Evolutionary conservation across 2,797 vertebrate species (phyloP), one percentile per base, ranked within the genome.

Genomic region (Leptatherina wallacei): DNA sequence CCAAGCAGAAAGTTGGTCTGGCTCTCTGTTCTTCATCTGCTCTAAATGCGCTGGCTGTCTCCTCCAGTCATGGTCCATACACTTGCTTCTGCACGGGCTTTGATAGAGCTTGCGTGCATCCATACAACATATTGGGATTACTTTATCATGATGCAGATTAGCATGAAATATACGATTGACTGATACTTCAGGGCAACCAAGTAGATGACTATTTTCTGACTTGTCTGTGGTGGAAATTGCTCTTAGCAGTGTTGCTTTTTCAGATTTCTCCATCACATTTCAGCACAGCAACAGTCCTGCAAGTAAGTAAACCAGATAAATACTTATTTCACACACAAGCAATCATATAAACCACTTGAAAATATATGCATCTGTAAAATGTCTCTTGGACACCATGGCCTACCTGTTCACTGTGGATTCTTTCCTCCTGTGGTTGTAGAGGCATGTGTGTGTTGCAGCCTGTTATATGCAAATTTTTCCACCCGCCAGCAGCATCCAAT

Each of bases 381-480:
- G 6, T n/a, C 1, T 61, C 20, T 24, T 24, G 18, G 52, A 13
- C 10, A 55, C 13, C 13, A 38, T 27, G 22, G 54, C 75, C n/a
- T 79, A 80, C 80, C 81, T 79, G 80, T 76, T 69, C 36, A 18
- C 61, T 29, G 30, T 61, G 57, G 71, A 77, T 75, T 82, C 82
- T 71, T 62, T 1, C 0, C 64, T 69, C 71, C 36, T 74, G 72
- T 52, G 18, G 18, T 47, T 81, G 75, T 69, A 71, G 55, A 80
- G 81, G 81, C 74, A 70, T 82, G 78, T 66, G 61, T 68, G 71
- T 16, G 68, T 75, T 61, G 2, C 58, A 82, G 55, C 10, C 64
- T 85, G 73, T 70, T 90, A 82, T 91, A 92, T 93, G 91, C 90
- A 92, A 91, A 93, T 91, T 32, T 59, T 82, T n/a, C 58, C 1